Base-by-base conservation (phyloP, 2,888 invertebrate species). In the Ceriagrion tenellum region DNA sequence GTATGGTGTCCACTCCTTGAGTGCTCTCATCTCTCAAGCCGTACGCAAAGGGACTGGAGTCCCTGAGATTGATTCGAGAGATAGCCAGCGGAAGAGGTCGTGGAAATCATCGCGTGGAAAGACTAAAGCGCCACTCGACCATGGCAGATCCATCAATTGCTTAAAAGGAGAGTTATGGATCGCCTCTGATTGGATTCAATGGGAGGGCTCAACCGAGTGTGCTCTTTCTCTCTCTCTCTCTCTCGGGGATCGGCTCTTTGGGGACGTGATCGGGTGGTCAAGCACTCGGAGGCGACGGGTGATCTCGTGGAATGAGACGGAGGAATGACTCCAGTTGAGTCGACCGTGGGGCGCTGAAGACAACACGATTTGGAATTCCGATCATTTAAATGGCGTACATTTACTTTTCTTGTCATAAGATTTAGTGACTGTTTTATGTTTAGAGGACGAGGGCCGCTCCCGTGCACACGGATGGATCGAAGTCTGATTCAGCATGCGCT, bases 141-240 rank as follows among this genome's bases (percentile, higher is more conserved):
- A 35, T 35, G 81, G 81, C 18, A 30, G 81, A 81, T 81, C 81
- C 81, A 81, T 81, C 81, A 81, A 81, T 81, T 81, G 13, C 81
- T 13, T 13, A 81, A 35, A 81, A 35, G 30, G 81, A 81, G 35
- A 81, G 81, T 26, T 18, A 35, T 81, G 81, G 81, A 81, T 81
- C 81, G 0, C 35, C 35, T 35, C 16, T 18, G 81, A 35, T 35
- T 81, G 81, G 35, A 81, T 81, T 30, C 30, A 13, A 30, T 35
- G 81, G 81, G 81, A 81, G 81, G 35, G 35, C 81, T 35, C 81
- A 35, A n/a, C 16, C 30, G 12, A 30, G 8, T 47, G 81, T 81
- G 81, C 35, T 16, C n/a, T n/a, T n/a, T n/a, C n/a, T n/a, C n/a
- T n/a, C 74, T n/a, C n/a, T n/a, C n/a, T n/a, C n/a, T n/a, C n/a